These are phyloP conservation scores for Sarcophaga rosellei DNA, from an alignment of 2,888 invertebrate species.

Conservation along the genomic window DNA sequence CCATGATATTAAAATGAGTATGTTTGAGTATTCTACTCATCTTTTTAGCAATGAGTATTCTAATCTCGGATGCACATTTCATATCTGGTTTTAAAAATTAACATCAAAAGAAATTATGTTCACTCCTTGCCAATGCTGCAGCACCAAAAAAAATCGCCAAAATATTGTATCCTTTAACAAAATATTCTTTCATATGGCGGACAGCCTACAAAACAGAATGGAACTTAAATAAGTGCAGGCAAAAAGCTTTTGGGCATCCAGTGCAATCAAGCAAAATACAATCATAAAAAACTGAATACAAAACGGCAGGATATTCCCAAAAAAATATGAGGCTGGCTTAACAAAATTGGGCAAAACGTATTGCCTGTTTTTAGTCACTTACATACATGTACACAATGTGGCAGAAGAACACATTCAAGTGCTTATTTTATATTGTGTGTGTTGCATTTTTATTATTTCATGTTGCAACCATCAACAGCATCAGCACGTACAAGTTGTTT, in stretches of 20 bases:
- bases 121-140: too few relatives aligned
- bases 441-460: slow-evolving; percentile 24
- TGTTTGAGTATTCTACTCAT: too few relatives aligned
- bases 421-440: slow-evolving; percentile 25
- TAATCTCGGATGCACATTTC: too few relatives aligned
- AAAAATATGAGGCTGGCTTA: not conserved
- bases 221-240: not conserved
- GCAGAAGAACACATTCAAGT: slow-evolving; percentile 32
- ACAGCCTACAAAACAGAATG: not conserved
- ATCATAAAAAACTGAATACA: slow-evolving; percentile 27
- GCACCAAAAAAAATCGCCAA: not conserved
- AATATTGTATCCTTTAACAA: not conserved
- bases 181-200: not conserved
- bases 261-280: slow-evolving; percentile 37
- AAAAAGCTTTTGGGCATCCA: slow-evolving; percentile 24
- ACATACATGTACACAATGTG: not conserved
- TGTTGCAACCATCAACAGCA: slow-evolving; percentile 33
- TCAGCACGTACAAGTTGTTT: slow-evolving; percentile 58
- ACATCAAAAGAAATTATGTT: too few relatives aligned
- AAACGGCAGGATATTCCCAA: not conserved
- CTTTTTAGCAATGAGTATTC: too few relatives aligned
- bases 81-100: too few relatives aligned
- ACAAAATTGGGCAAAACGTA: slow-evolving; percentile 44
- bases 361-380: slow-evolving; percentile 64
- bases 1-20: too few relatives aligned